A percentile compares a stretch with the other conserved stretches of the same genome.
Evolutionary conservation across 2,797 vertebrate genomes (phyloP).

Genomic region (Sphenopsis melanotis): DNA sequence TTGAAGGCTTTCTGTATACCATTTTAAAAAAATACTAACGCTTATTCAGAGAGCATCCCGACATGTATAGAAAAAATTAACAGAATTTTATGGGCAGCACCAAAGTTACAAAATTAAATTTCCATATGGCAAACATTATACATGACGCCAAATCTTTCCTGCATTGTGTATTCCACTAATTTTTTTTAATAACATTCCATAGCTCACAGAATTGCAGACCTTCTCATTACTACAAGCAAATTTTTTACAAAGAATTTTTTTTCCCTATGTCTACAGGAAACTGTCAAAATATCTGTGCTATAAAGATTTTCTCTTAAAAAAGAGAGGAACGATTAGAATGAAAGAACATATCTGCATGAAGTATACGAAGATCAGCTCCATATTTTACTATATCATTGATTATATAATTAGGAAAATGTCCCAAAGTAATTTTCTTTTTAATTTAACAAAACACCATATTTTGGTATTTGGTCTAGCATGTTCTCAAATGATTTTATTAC

Average conservation of each 20-base stretch:
- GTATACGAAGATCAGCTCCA: background rate
- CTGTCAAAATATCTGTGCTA: background rate
- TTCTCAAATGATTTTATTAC: background rate
- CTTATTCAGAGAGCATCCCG: no score
- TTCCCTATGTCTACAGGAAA: background rate
- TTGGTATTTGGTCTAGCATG: background rate
- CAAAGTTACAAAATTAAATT: background rate
- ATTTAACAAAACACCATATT: background rate
- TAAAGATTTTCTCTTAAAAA: background rate
- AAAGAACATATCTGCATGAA: background rate
- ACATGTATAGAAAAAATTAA: background rate
- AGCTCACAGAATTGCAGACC: background rate
- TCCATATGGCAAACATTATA: background rate
- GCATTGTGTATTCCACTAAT: background rate
- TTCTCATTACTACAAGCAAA: background rate
- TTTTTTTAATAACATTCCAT: background rate
- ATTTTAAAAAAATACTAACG: background rate
- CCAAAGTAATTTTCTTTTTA: background rate
- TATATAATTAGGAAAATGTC: background rate
- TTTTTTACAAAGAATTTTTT: background rate
- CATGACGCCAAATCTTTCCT: background rate
- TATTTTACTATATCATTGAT: background rate
- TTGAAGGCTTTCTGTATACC: background rate
- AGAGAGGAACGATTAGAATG: background rate
- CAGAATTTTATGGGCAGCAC: background rate